Evolutionary conservation across 2,888 invertebrate genomes (phyloP).

Genomic region (Drosophila paucipuncta): DNA sequence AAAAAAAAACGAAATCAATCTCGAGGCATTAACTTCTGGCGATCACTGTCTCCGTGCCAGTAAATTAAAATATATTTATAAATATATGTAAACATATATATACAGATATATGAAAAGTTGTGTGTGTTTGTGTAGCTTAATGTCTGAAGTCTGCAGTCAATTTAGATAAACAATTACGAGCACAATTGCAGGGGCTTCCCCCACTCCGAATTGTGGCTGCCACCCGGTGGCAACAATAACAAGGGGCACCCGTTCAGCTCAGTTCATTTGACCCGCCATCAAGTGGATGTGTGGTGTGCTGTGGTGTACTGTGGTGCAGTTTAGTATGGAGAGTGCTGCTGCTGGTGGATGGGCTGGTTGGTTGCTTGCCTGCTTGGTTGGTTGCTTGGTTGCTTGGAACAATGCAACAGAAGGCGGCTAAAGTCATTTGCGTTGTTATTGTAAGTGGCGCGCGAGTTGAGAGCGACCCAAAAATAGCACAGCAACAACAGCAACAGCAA

Average conservation of each 20-base stretch:
- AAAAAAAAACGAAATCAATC: background rate
- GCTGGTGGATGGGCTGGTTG: background rate
- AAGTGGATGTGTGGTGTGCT: constrained; percentile 51
- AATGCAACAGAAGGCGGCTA: constrained; percentile 54
- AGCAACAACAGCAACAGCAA: constrained; percentile 19
- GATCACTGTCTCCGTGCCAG: constrained; percentile 28
- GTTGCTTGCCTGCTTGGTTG: background rate
- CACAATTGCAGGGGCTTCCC: constrained; percentile 58
- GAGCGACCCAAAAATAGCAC: constrained; percentile 68
- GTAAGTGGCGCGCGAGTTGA: constrained; percentile 46
- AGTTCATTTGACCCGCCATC: constrained; percentile 74
- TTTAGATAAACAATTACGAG: constrained; percentile 78
- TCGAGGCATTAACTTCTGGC: constrained; percentile 26
- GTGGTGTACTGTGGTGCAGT: background rate
- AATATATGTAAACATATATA: constrained; percentile 8
- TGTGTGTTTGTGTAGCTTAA: constrained; percentile 22
- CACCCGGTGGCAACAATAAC: constrained; percentile 17
- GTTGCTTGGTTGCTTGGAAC: constrained; percentile 14
- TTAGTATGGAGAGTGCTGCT: constrained; percentile 11
- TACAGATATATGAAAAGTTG: background rate
- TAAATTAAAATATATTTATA: constrained; percentile 41
- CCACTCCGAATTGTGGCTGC: constrained; percentile 3
- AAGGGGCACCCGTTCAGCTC: constrained; percentile 62
- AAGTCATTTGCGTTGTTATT: constrained; percentile 51
- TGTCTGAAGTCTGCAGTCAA: constrained; percentile 69